A percentile compares a stretch with the other conserved stretches of the same genome.
phyloP scores from a whole-genome alignment of 2,888 invertebrate genomes.

The Heteromyza rotundicornis region DNA sequence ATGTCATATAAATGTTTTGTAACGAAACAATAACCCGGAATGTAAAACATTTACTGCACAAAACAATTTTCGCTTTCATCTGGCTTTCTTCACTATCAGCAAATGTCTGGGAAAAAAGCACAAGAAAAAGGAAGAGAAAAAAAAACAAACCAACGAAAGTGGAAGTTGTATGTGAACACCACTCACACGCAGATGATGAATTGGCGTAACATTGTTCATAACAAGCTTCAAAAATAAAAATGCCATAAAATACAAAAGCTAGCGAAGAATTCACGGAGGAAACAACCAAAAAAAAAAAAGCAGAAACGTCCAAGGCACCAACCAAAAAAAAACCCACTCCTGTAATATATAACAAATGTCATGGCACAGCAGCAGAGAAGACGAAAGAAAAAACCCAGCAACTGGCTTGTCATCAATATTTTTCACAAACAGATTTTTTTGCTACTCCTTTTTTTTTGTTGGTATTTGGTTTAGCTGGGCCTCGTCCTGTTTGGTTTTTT shows the following conservation, averaged over 20 bases:
- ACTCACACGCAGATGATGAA: slow-evolving; percentile 11
- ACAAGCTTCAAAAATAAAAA: slow-evolving; percentile 8
- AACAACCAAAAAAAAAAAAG: background rate
- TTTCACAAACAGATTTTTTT: slow-evolving; percentile 12
- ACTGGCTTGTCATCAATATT: background rate
- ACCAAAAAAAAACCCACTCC: too few species aligned
- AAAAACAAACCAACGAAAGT: background rate
- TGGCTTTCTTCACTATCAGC: slow-evolving; percentile 8
- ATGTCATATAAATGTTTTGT: too few species aligned
- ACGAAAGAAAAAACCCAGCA: too few species aligned
- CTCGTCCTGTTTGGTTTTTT: background rate
- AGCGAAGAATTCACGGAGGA: background rate
- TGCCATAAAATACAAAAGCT: background rate
- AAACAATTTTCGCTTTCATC: background rate
- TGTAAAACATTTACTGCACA: too few species aligned
- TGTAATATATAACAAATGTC: slow-evolving; percentile 9
- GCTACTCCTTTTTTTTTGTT: too few species aligned
- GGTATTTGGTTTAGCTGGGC: too few species aligned
- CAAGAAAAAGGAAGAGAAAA: background rate
- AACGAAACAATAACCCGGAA: too few species aligned
- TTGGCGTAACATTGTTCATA: slow-evolving; percentile 9
- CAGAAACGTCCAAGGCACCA: too few species aligned
- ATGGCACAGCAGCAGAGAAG: background rate
- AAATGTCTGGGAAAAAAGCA: background rate
- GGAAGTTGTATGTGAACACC: too few species aligned